These are phyloP conservation scores for Zeus faber DNA, from an alignment of 2,113 vertebrate species.

Conservation along the genomic window DNA sequence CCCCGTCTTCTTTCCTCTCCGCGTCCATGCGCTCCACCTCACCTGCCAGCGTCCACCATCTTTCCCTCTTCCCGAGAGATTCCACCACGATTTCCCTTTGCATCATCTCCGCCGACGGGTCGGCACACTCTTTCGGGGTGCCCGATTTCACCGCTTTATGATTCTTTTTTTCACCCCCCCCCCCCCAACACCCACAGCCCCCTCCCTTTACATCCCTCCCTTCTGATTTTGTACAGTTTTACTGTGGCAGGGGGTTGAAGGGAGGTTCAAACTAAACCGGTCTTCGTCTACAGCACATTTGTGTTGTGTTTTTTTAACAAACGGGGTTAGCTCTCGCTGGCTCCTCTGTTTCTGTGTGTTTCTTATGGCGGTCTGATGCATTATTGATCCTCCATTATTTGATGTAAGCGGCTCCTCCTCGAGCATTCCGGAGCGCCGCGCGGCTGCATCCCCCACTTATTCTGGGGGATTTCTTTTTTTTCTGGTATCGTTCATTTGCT, in stretches of 20 bases:
- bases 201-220: too few species aligned
- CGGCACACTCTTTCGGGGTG: too few species aligned
- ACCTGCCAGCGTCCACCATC: too few species aligned
- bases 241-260: too few species aligned
- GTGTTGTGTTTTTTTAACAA: slow-evolving; percentile 65
- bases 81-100: slow-evolving; percentile 39
- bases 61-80: slow-evolving; percentile 39
- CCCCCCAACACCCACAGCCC: too few species aligned
- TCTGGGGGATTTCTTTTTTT: slow-evolving; percentile 20
- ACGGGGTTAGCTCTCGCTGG: slow-evolving; percentile 48
- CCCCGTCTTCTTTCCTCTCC: slow-evolving; percentile 24
- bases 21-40: too few species aligned
- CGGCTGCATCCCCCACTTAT: slow-evolving; percentile 12
- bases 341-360: neutral
- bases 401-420: slow-evolving; percentile 57
- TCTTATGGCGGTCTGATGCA: slow-evolving; percentile 63
- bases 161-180: too few species aligned
- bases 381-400: slow-evolving; percentile 75
- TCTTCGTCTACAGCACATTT: too few species aligned
- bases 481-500: slow-evolving; percentile 1
- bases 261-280: too few species aligned
- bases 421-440: slow-evolving; percentile 39
- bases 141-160: too few species aligned
- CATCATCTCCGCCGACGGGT: slow-evolving; percentile 2
- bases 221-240: too few species aligned